Conservation (phyloP, 1,140 invertebrate genomes). For the Drosophila leontia region DNA sequence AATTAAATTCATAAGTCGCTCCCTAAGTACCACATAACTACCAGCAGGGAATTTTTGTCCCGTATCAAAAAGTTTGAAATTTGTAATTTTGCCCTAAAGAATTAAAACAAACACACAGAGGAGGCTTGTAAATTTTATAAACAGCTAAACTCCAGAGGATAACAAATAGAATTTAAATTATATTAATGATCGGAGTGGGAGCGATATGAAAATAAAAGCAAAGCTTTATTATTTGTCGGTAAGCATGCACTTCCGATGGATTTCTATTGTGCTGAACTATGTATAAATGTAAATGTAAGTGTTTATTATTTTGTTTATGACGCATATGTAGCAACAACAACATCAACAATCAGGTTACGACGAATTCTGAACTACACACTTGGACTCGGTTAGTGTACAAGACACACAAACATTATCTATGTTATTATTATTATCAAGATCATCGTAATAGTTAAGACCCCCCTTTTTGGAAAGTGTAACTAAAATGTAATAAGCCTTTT, state of each 20-base stretch:
- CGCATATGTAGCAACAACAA: conserved; percentile 57
- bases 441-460: neutral
- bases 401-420: conserved; percentile 12
- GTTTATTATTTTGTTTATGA: conserved; percentile 27
- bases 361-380: conserved; percentile 14
- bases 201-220: neutral
- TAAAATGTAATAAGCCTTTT: neutral
- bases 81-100: too few relatives aligned
- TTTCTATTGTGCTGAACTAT: neutral
- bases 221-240: neutral
- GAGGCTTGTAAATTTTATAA: neutral
- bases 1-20: too few relatives aligned
- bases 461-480: conserved; percentile 19
- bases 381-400: conserved; percentile 29
- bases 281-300: conserved; percentile 17
- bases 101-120: neutral
- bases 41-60: neutral
- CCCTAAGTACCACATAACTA: too few relatives aligned
- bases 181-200: neutral
- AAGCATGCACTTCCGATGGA: conserved; percentile 12
- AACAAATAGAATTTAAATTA: neutral
- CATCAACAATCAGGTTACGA: conserved; percentile 55
- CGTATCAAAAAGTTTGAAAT: neutral
- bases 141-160: neutral
- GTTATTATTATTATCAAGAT: neutral